phyloP scores from a whole-genome alignment of 2,797 vertebrate genomes.

The Salarias fasciatus region DNA sequence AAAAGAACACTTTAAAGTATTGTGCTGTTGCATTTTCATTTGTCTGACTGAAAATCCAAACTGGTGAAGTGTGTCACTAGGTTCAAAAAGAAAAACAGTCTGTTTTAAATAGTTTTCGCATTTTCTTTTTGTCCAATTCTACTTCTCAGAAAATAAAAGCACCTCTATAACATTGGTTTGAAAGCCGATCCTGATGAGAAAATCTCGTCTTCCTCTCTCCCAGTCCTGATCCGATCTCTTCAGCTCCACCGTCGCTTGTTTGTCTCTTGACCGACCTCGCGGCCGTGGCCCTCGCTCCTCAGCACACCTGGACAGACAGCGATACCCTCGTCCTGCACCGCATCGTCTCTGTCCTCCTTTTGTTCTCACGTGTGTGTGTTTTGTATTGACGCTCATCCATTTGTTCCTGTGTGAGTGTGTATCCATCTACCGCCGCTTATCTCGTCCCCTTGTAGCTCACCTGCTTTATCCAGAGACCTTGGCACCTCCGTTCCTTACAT shows the following conservation, averaged over 20 bases:
- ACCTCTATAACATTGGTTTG: slow-evolving; percentile 39
- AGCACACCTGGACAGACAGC: slow-evolving; percentile 57
- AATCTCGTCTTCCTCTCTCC: slow-evolving; percentile 53
- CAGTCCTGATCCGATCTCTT: slow-evolving; percentile 66
- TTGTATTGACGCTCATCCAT: slow-evolving; percentile 40
- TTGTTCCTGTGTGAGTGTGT: slow-evolving; percentile 20
- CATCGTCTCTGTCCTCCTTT: slow-evolving; percentile 25
- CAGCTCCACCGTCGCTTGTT: slow-evolving; percentile 18
- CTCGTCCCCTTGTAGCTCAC: slow-evolving; percentile 61
- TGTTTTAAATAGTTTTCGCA: neutral
- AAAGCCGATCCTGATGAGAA: slow-evolving; percentile 77
- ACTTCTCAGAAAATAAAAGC: slow-evolving; percentile 31
- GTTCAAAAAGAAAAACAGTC: too few relatives aligned
- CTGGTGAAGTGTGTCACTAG: too few relatives aligned
- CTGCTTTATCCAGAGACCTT: slow-evolving; percentile 68
- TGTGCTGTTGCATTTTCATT: too few relatives aligned
- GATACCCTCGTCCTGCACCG: slow-evolving; percentile 30
- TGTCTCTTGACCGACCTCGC: slow-evolving; percentile 22
- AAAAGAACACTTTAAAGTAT: too few relatives aligned
- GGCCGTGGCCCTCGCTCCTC: slow-evolving; percentile 27
- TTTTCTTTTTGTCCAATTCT: slow-evolving; percentile 3
- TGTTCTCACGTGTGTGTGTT: slow-evolving; percentile 28
- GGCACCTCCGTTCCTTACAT: slow-evolving; percentile 72
- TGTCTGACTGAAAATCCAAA: too few relatives aligned
- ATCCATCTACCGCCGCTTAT: slow-evolving; percentile 56